These are phyloP conservation scores for Tapirus indicus DNA, from an alignment of 2,797 vertebrate species.

Conservation along the genomic window DNA sequence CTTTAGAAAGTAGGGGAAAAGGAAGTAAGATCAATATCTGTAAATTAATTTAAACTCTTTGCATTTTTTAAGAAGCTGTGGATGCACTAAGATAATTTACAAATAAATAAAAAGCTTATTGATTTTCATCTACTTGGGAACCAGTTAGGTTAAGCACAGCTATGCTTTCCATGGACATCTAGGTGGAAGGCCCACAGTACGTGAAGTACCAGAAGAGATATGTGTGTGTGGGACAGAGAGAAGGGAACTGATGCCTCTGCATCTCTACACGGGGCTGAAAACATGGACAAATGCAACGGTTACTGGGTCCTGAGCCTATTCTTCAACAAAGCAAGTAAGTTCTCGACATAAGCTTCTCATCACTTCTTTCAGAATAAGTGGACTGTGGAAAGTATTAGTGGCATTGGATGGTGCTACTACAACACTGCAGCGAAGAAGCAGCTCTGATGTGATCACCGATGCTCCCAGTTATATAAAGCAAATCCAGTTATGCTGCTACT, in stretches of 20 bases:
- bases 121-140: neutral
- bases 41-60: neutral
- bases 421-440: neutral
- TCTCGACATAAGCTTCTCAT: neutral
- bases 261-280: neutral
- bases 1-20: neutral
- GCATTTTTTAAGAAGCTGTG: neutral
- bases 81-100: neutral
- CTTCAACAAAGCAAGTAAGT: slow-evolving; percentile 18
- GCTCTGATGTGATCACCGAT: neutral
- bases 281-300: neutral
- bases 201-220: neutral
- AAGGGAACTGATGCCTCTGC: neutral
- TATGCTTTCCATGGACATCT: neutral
- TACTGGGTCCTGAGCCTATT: neutral
- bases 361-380: neutral
- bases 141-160: neutral
- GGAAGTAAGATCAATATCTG: neutral
- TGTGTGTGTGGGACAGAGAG: neutral
- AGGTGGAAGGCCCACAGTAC: neutral
- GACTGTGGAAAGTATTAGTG: neutral
- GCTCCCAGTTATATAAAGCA: neutral
- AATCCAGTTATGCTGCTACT: neutral
- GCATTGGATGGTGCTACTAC: neutral
- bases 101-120: neutral